Base-by-base conservation (phyloP, 2,797 vertebrate species). In the Lerista edwardsae region DNA sequence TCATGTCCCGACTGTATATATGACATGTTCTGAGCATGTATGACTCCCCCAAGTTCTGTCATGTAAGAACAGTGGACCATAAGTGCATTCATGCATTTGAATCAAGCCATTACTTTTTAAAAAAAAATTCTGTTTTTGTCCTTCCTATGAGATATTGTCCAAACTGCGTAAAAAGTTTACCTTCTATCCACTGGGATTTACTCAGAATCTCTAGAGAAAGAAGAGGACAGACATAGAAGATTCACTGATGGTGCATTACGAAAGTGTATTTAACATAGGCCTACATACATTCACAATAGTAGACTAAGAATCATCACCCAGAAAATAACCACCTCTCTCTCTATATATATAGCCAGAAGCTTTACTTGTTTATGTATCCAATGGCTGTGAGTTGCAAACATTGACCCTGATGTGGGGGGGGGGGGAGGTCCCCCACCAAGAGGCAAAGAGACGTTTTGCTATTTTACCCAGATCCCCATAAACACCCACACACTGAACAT, bases 131-230 rank as follows among this genome's bases (percentile, higher is more conserved):
- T 17, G 4, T 2, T 57, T 21, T 19, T 57, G 34, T 34, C 44
- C 55, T 75, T 34, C 29, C 41, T 29, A 31, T 6, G 71, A 44
- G 7, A 64, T 55, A 44, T 44, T 10, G 75, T 7, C 15, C 72
- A 83, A 31, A 44, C 12, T 62, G 17, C 44, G 19, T 12, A 44
- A 39, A n/a, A 72, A 61, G 21, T 47, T 68, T 57, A 83, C 82
- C 82, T 57, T 83, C 39, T 57, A 68, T n/a, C 82, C 73, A 83
- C 31, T 76, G 75, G 75, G 62, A 31, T 57, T 83, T 47, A n/a
- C 10, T 34, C 11, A 83, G 44, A 39, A 8, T 57, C 23, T 68
- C 82, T 83, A 68, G 17, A 39, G 15, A 6, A 68, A 41, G 6
- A 62, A 36, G 57, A n/a, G 34, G 23, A 73, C 14, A 82, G 29